Base-by-base conservation (phyloP, 1,140 invertebrate species). In the Diploscapter pachys region DNA sequence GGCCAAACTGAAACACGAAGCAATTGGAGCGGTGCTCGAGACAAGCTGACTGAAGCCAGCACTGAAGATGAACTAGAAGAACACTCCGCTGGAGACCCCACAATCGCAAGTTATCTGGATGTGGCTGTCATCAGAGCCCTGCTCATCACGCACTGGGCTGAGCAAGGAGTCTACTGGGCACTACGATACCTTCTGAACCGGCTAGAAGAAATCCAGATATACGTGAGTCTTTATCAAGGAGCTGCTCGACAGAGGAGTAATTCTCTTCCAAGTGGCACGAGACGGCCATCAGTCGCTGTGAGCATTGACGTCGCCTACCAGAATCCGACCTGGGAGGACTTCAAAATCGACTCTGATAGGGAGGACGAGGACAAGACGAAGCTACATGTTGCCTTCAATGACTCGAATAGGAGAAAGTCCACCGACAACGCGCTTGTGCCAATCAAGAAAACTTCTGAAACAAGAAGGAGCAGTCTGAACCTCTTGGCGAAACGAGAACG, bases 81-180 rank as follows among this genome's bases (percentile, higher is more conserved):
- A 48, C 0, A 13, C 2, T 13, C 61, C 3, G 55, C 64, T 31
- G n/a, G 57, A 2, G 63, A 74, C 70, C 73, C 73, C 3, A 74
- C 73, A 8, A 63, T 76, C 49, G 94, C 96, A 1, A 96, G 94
- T 55, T 96, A 95, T 82, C 86, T 99, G 50, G 97, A 99, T 87
- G 93, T 99, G 8, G 93, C 94, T 9, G 94, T 97, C 4, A 85
- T 99, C 49, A 89, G 95, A 68, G 98, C 95, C 87, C 89, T 99
- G n/a, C 96, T 98, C 86, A 92, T 96, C 74, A 90, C 92, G 0
- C 93, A 96, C 83, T 99, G 97, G 97, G 91, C 93, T 81, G 95
- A 98, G 86, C 95, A 98, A 87, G 96, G 96, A 2, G 91, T 98
- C 51, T 93, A 92, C 87, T 99, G 96, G 96, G 94, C 93, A 51